Base-by-base conservation (phyloP, 2,113 vertebrate genomes). In the Morone chrysops region DNA sequence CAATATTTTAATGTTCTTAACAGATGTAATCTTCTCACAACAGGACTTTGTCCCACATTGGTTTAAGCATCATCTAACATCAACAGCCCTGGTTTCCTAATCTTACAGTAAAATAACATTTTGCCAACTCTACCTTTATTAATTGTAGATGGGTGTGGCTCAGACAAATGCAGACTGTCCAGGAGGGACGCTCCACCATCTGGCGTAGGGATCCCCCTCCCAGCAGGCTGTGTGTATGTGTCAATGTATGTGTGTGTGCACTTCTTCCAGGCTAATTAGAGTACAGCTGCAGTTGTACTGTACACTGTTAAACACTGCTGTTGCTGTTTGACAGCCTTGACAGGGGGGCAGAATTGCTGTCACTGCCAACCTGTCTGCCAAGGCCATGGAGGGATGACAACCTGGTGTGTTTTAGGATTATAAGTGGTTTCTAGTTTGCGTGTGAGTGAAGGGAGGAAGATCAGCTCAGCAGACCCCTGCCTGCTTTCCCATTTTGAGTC, bases 141-240 rank as follows among this genome's bases (percentile, higher is more conserved):
- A 83, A 85, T 47, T 57, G 80, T 75, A 89, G 90, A 88, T 56
- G 81, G 88, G 91, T 43, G 89, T 82, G 87, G 90, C 83, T 85
- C 84, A 74, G 90, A 89, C 91, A 88, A 92, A 90, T 78, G 38
- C 81, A 80, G 70, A 48, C 83, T 78, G 87, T 93, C 90, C 90
- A 92, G 86, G 87, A 90, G 90, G 87, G 93, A 94, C 81, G 81
- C 87, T 89, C 63, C 79, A 85, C 95, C 95, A 96, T 95, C 94
- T 96, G 95, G 87, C 40, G 70, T 51, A 90, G 93, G 90, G 89
- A 91, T 92, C 91, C 92, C 92, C 93, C 81, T 90, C 93, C 80
- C 93, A 90, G 89, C 89, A 82, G 87, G 81, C 73, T 50, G 6
- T 77, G 54, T 67, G 59, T 53, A 13, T 51, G 66, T 74, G 75